Percentiles rank a stretch among this genome's conserved stretches.
Evolutionary conservation across 2,113 vertebrate species (phyloP).

Genomic region (Erythrocebus patas): DNA sequence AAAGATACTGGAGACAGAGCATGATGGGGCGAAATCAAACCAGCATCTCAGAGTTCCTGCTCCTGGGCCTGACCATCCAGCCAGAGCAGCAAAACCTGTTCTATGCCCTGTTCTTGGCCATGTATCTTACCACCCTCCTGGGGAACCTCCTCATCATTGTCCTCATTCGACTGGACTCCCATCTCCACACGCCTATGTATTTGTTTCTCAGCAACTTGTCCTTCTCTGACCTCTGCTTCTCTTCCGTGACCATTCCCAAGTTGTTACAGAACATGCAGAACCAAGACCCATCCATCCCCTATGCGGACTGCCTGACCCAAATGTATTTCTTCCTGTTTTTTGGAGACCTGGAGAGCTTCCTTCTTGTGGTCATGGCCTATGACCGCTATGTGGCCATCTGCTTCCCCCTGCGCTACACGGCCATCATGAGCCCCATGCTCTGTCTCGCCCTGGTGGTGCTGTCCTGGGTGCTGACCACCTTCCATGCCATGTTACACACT

Average conservation of each 20-base stretch:
- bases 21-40: slow-evolving; percentile 52
- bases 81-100: background rate
- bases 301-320: slow-evolving; percentile 49
- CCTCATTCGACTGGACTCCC: slow-evolving; percentile 40
- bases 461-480: slow-evolving; percentile 26
- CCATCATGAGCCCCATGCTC: slow-evolving; percentile 50
- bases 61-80: slow-evolving; percentile 52
- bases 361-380: slow-evolving; percentile 71
- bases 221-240: slow-evolving; percentile 63
- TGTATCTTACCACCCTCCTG: slow-evolving; percentile 50
- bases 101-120: slow-evolving; percentile 50
- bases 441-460: background rate
- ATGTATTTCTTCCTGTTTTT: slow-evolving; percentile 68
- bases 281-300: slow-evolving; percentile 31
- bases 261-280: slow-evolving; percentile 37
- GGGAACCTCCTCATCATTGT: slow-evolving; percentile 58
- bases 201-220: slow-evolving; percentile 68
- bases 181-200: slow-evolving; percentile 68
- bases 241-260: slow-evolving; percentile 60
- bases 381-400: slow-evolving; percentile 70
- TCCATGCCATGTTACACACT: slow-evolving; percentile 60
- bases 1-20: background rate
- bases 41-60: slow-evolving; percentile 48
- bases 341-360: slow-evolving; percentile 46
- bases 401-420: slow-evolving; percentile 57